A percentile compares a stretch with the other conserved stretches of the same genome.
These are phyloP conservation scores for Epinephelus lanceolatus DNA, from an alignment of 2,113 vertebrate genomes.

Conservation along the genomic window DNA sequence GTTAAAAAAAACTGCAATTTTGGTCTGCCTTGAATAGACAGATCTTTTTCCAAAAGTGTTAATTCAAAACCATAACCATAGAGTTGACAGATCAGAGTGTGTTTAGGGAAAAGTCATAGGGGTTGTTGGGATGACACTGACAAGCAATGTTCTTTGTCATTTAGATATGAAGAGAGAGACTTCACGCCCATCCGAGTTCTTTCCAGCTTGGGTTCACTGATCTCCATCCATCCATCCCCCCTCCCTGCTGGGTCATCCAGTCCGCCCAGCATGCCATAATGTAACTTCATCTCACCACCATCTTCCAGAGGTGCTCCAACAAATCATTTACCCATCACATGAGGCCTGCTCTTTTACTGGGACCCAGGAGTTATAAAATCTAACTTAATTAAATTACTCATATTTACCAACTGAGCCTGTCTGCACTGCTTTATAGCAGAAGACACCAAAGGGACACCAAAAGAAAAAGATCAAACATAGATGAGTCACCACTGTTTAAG, in stretches of 20 bases:
- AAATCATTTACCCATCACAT: background rate
- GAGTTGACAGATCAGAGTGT: background rate
- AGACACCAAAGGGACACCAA: background rate
- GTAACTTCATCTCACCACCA: slow-evolving; percentile 7
- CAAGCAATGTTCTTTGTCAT: background rate
- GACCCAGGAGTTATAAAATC: background rate
- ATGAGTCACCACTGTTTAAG: background rate
- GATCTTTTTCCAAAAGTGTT: no score
- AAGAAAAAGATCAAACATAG: background rate
- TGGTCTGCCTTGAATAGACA: no score
- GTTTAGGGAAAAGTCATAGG: background rate
- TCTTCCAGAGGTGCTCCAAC: background rate
- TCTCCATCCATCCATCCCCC: background rate
- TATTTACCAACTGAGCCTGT: slow-evolving; percentile 2
- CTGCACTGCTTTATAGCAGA: slow-evolving; percentile 1
- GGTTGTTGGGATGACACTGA: background rate
- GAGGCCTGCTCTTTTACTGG: background rate
- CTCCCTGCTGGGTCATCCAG: background rate
- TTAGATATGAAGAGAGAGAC: background rate
- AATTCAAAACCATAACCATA: background rate
- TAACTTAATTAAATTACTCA: slow-evolving; percentile 16
- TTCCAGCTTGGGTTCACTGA: background rate
- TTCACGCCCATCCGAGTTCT: background rate
- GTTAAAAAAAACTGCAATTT: no score
- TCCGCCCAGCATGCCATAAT: slow-evolving; percentile 1